Base-by-base conservation (phyloP, 1,140 invertebrate species). In the Brevipalpus yothersi region DNA sequence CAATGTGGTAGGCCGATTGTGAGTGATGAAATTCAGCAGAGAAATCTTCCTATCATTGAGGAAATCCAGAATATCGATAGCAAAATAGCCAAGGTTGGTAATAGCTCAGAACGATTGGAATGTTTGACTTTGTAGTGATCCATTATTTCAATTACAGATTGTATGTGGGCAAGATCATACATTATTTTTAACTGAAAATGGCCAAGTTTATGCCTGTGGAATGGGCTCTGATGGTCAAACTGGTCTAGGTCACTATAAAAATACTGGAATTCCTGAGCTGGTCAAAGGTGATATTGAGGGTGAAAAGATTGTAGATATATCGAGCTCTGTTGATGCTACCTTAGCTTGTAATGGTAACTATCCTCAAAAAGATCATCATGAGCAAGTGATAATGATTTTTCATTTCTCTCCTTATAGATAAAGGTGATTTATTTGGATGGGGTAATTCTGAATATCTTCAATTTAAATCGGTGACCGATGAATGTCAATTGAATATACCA, bases 201-300 rank as follows among this genome's bases (percentile, higher is more conserved):
- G 91, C 23, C 73, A 79, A 66, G 81, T 95, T 4, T 93, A 80
- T 68, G 78, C 82, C 13, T 95, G 87, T 75, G 92, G 92, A 1
- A 88, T 89, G 81, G 84, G 90, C 23, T 83, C 87, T 2, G 91
- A 95, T 75, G 92, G 92, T 4, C 92, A 96, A 75, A 90, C 87
- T 1, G 91, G 90, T 51, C 71, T 82, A 11, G 84, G 82, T 1
- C 78, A 79, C 67, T 88, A 78, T 68, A 69, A 77, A 13, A 72
- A 67, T 75, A 47, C 72, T 72, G 19, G 67, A 13, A 60, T 69
- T 58, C 81, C 84, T 8, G 45, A 60, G 2, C 56, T 63, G 47
- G 68, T 77, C 7, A 61, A 67, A 51, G 92, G 91, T 11, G 90
- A 94, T 67, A 78, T 95, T 41, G 75, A 80, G 63, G 77, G 76